Evolutionary conservation across 2,888 invertebrate genomes (phyloP), one percentile per base, ranked within the genome.

Genomic region (Pollenia griseotomentosa): DNA sequence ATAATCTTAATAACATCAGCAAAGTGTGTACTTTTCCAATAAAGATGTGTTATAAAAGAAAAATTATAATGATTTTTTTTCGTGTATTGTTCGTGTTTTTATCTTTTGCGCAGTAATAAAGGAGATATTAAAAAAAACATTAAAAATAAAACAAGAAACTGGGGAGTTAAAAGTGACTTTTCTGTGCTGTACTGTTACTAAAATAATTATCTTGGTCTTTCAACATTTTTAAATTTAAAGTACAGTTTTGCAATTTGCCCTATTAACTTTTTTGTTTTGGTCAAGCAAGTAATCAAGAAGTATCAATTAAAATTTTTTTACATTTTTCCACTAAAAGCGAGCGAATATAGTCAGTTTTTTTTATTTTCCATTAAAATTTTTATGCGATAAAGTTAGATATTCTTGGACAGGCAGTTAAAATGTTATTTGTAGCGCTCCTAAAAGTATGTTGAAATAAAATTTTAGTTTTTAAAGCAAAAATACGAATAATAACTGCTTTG

Each of bases 1-100:
- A 68, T 84, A 79, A 79, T 57, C 68, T 55, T 68, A 68, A 51
- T 73, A 51, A 61, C 59, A 51, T 12, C 2, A 44, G 63, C 53
- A 48, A 46, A 77, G 46, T 40, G 12, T 71, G 11, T 42, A 0
- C 14, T 51, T 70, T 82, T 65, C 55, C 16, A 75, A 63, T 63
- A 55, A 51, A 78, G n/a, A 65, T 14, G 63, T 63, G 55, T 53
- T 71, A 71, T 46, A 23, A 70, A 75, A 7, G 40, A 78, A 78
- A 77, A 78, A 33, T 78, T 19, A 57, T 19, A 77, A 55, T 63
- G 59, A 66, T 53, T 77, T 44, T 23, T 51, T 51, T 63, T 57
- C 16, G 6, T 57, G 40, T 57, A n/a, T 12, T 63, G 40, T 44
- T 53, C 23, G 12, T 44, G 7, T 46, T 71, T 55, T 75, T 48